These are phyloP conservation scores for Coccyzus lansbergi DNA, from an alignment of 2,797 vertebrate genomes.

Conservation along the genomic window DNA sequence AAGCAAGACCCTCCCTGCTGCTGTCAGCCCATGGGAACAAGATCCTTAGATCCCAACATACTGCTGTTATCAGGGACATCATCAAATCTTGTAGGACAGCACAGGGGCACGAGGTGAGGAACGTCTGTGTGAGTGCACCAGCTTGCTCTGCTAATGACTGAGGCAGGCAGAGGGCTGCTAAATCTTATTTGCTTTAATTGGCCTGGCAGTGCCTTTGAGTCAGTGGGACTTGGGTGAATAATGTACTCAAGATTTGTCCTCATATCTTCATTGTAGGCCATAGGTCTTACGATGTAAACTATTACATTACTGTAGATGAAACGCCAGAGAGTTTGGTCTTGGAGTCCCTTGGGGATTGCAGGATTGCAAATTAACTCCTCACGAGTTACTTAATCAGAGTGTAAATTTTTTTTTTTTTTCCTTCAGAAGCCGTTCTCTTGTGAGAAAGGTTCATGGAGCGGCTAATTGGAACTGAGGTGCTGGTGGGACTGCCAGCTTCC, in stretches of 20 bases:
- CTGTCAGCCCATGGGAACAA: too few species aligned
- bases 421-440: neutral
- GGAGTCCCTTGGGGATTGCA: neutral
- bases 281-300: neutral
- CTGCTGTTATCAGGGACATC: too few species aligned
- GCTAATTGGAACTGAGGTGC: neutral
- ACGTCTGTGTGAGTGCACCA: too few species aligned
- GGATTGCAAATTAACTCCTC: constrained; percentile 22
- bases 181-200: constrained; percentile 37
- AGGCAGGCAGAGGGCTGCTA: neutral
- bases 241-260: neutral
- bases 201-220: neutral
- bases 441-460: neutral
- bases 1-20: too few species aligned
- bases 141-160: neutral
- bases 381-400: constrained; percentile 6
- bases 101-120: too few species aligned
- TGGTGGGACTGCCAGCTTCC: neutral
- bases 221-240: neutral
- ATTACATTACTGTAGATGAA: neutral
- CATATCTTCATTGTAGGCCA: neutral
- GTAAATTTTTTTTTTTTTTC: constrained; percentile 12
- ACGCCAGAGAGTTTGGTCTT: neutral
- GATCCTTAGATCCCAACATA: too few species aligned
- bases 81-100: too few species aligned